A percentile compares a stretch with the other conserved stretches of the same genome.
Evolutionary conservation across 1,140 invertebrate species (phyloP).

Genomic region (Campoletis sonorensis): DNA sequence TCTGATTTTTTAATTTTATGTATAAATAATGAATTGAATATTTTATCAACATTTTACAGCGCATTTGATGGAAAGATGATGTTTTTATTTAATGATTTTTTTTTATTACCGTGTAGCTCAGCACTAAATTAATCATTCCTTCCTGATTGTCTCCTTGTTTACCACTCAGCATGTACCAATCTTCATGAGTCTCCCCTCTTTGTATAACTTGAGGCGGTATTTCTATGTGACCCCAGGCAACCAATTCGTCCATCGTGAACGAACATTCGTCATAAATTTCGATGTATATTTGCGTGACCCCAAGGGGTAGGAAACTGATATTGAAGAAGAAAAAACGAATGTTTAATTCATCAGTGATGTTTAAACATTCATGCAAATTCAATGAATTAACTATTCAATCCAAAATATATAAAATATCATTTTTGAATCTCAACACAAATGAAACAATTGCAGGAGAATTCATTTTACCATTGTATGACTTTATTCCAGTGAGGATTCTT

Average conservation of each 20-base stretch:
- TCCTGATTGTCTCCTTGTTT: slow-evolving; percentile 96
- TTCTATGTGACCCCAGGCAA: slow-evolving; percentile 93
- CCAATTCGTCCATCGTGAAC: slow-evolving; percentile 95
- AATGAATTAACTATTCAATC: too few species aligned
- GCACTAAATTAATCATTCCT: slow-evolving; percentile 88
- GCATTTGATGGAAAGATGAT: not conserved
- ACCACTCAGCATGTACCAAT: slow-evolving; percentile 94
- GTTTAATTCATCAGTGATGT: not conserved
- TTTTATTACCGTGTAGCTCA: slow-evolving; percentile 85
- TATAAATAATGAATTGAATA: slow-evolving; percentile 11
- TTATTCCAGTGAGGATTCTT: slow-evolving; percentile 98
- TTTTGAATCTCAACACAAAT: not conserved
- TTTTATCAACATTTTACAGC: not conserved
- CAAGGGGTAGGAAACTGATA: slow-evolving; percentile 87
- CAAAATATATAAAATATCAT: not conserved
- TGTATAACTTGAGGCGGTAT: slow-evolving; percentile 89
- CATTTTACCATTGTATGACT: slow-evolving; percentile 89
- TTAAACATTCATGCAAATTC: too few species aligned
- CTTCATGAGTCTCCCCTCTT: slow-evolving; percentile 92
- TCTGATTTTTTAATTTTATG: not conserved
- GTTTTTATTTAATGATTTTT: slow-evolving; percentile 37
- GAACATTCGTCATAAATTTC: slow-evolving; percentile 98
- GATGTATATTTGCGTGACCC: slow-evolving; percentile 91
- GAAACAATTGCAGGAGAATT: slow-evolving; percentile 25
- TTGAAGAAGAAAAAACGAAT: not conserved